A percentile compares a stretch with the other conserved stretches of the same genome.
phyloP scores from a whole-genome alignment of 2,797 vertebrate genomes.

The Pipistrellus nathusii region DNA sequence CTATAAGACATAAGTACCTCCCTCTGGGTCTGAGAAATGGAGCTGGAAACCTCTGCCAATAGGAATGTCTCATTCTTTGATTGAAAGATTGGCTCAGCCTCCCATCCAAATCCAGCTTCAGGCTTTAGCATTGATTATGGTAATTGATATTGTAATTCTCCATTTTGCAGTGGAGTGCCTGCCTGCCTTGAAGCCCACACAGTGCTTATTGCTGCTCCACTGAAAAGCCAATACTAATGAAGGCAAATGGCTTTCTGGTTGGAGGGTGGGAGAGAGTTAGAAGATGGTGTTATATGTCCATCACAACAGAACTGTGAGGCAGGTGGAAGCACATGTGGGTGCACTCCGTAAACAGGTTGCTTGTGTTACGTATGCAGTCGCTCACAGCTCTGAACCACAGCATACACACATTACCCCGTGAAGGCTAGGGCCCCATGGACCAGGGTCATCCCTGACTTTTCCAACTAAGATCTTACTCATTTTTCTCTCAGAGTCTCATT shows the following conservation, averaged over 20 bases:
- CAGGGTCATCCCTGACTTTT: not conserved
- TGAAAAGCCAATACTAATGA: not conserved
- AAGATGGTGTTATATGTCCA: not conserved
- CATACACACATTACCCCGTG: rapidly evolving
- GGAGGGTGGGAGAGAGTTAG: not conserved
- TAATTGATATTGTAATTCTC: conserved; percentile 37
- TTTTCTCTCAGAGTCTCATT: not conserved
- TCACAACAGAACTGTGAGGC: not conserved
- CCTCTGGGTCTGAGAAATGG: conserved; percentile 21
- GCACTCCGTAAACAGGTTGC: not conserved
- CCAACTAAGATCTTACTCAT: not conserved
- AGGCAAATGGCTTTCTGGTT: not conserved
- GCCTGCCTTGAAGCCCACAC: not conserved
- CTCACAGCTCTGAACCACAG: not conserved
- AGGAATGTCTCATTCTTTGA: not conserved
- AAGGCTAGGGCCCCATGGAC: not conserved
- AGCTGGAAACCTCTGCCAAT: conserved; percentile 39
- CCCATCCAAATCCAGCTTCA: conserved; percentile 48
- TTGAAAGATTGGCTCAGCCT: conserved; percentile 22
- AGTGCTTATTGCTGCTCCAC: not conserved
- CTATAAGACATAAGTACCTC: not conserved
- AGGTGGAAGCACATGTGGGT: not conserved
- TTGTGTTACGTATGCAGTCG: rapidly evolving
- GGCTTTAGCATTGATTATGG: not conserved
- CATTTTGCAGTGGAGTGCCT: not conserved